phyloP scores from a whole-genome alignment of 2,888 invertebrate genomes.

The Heteromurus nitidus region DNA sequence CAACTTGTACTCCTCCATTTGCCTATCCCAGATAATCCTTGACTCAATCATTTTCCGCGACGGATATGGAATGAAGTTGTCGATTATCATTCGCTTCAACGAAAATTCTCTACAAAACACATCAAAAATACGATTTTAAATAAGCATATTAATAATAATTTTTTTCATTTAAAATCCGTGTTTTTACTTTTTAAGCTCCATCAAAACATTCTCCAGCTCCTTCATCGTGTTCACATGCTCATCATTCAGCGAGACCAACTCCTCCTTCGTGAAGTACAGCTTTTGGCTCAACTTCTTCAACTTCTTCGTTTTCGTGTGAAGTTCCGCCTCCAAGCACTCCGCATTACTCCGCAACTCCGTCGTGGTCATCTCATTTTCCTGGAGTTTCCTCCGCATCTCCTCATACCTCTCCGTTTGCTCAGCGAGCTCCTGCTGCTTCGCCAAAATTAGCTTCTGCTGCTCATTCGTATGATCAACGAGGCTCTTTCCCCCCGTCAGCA shows the following conservation, averaged over 20 bases:
- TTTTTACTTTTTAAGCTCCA: constrained; percentile 89
- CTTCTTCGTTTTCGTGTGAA: constrained; percentile 96
- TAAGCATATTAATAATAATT: background rate
- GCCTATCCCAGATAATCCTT: constrained; percentile 68
- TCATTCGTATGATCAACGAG: constrained; percentile 96
- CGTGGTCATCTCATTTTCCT: constrained; percentile 94
- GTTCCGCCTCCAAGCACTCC: constrained; percentile 94
- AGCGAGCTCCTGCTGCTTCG: constrained; percentile 89
- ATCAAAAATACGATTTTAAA: background rate
- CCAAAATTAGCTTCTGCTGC: constrained; percentile 92
- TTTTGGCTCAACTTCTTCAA: constrained; percentile 92
- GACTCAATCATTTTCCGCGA: constrained; percentile 69
- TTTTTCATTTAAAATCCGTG: background rate
- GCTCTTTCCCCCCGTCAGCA: constrained; percentile 95
- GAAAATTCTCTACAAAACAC: constrained; percentile 85
- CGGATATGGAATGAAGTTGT: constrained; percentile 89
- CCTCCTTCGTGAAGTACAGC: constrained; percentile 84
- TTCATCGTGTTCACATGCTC: constrained; percentile 94
- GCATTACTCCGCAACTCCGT: constrained; percentile 93
- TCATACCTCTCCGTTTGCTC: constrained; percentile 86
- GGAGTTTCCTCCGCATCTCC: constrained; percentile 95
- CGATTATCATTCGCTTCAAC: constrained; percentile 89
- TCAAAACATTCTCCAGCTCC: constrained; percentile 92
- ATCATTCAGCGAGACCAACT: constrained; percentile 87
- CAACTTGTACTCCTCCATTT: constrained; percentile 68